phyloP scores from a whole-genome alignment of 2,888 invertebrate genomes.

The Spodoptera picta region DNA sequence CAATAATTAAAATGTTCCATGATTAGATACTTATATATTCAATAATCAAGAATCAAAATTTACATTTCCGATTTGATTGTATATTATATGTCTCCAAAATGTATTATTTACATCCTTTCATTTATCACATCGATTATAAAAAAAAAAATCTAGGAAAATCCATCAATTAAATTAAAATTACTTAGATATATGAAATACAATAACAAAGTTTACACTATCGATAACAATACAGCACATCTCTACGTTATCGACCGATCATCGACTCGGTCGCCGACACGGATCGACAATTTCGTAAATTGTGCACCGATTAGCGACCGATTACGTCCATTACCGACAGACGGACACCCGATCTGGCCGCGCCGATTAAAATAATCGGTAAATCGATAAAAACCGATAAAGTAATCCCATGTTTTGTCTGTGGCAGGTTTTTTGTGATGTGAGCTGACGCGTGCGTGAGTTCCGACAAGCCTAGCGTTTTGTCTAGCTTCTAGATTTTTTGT shows the following conservation, averaged over 20 bases:
- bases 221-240: constrained; percentile 74
- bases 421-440: constrained; percentile 73
- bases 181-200: not conserved
- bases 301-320: constrained; percentile 88
- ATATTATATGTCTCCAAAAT: too few relatives aligned
- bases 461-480: constrained; percentile 60
- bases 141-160: too few relatives aligned
- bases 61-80: too few relatives aligned
- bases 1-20: too few relatives aligned
- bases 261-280: constrained; percentile 85
- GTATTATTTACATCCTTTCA: too few relatives aligned
- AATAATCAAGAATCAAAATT: too few relatives aligned
- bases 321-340: constrained; percentile 87
- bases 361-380: constrained; percentile 88
- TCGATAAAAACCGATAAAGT: constrained; percentile 86
- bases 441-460: constrained; percentile 51
- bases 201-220: constrained; percentile 53
- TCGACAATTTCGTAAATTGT: constrained; percentile 89
- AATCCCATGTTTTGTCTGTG: constrained; percentile 73
- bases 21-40: too few relatives aligned
- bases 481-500: constrained; percentile 45
- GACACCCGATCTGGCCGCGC: constrained; percentile 82
- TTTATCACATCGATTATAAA: too few relatives aligned
- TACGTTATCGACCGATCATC: constrained; percentile 74
- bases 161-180: not conserved